A percentile compares a stretch with the other conserved stretches of the same genome.
phyloP scores from a whole-genome alignment of 2,113 vertebrate genomes.

The Erythrolamprus reginae region DNA sequence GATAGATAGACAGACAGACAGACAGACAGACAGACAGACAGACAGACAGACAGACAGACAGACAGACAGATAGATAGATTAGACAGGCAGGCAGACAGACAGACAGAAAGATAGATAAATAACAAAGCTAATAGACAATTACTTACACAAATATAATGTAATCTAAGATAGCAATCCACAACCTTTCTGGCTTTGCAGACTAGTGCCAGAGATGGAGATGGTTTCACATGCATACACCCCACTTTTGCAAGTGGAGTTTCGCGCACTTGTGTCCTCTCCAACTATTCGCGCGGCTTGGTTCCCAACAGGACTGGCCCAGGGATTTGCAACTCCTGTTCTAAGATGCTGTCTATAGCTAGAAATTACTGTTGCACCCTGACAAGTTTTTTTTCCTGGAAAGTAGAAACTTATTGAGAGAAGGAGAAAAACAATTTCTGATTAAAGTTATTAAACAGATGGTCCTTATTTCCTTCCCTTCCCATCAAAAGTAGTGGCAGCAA shows the following conservation, averaged over 20 bases:
- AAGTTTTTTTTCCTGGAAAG: neutral
- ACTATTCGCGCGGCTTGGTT: neutral
- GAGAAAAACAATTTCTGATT: neutral
- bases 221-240: rapidly evolving
- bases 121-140: too few relatives aligned
- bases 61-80: too few relatives aligned
- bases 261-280: neutral
- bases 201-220: neutral
- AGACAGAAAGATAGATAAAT: too few relatives aligned
- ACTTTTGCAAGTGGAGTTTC: neutral
- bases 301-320: too few relatives aligned
- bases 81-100: too few relatives aligned
- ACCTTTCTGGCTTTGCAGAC: neutral
- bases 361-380: neutral
- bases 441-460: conserved; percentile 43
- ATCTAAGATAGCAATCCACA: neutral
- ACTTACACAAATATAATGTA: neutral
- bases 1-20: too few relatives aligned
- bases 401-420: neutral
- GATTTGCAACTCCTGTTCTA: neutral
- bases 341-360: neutral
- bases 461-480: conserved; percentile 1
- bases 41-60: too few relatives aligned
- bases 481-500: conserved; percentile 20
- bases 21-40: too few relatives aligned